Percentiles rank a stretch among this genome's conserved stretches.
Conservation (phyloP, 2,888 invertebrate genomes). For the Drosophila peninsularis region DNA sequence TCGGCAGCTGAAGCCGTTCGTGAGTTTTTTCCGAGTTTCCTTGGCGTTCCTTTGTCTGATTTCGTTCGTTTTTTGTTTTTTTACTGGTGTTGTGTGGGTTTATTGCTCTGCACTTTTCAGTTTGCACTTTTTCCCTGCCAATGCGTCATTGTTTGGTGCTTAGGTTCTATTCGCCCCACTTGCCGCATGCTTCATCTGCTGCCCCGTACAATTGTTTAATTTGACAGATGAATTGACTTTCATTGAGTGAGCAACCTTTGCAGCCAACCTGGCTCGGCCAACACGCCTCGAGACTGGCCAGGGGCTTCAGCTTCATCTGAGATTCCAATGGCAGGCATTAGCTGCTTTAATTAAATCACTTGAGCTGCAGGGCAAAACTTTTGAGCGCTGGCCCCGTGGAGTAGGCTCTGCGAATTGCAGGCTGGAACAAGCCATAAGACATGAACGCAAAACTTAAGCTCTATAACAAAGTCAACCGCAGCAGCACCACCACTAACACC, state of each 20-base stretch:
- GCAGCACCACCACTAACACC: slow-evolving; percentile 17
- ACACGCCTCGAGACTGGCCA: slow-evolving; percentile 1
- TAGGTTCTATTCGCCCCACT: slow-evolving; percentile 37
- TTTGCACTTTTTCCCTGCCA: slow-evolving; percentile 37
- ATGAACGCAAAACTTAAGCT: slow-evolving; percentile 57
- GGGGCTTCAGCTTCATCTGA: not conserved
- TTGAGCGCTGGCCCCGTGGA: slow-evolving; percentile 35
- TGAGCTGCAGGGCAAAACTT: slow-evolving; percentile 51
- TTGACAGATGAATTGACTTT: slow-evolving; percentile 72
- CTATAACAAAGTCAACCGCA: slow-evolving; percentile 70
- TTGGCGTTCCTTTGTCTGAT: slow-evolving; percentile 34
- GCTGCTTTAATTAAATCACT: slow-evolving; percentile 68
- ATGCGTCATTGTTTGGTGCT: slow-evolving; percentile 61
- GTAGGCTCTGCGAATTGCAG: slow-evolving; percentile 62
- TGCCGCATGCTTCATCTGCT: slow-evolving; percentile 43
- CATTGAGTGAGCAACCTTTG: slow-evolving; percentile 34
- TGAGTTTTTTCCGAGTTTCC: slow-evolving; percentile 38
- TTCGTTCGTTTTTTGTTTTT: slow-evolving; percentile 9
- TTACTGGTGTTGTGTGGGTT: slow-evolving; percentile 47
- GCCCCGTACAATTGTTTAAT: slow-evolving; percentile 60
- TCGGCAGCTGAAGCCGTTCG: slow-evolving; percentile 22
- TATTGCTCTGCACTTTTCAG: slow-evolving; percentile 66
- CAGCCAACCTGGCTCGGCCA: slow-evolving; percentile 11
- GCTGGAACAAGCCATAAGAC: slow-evolving; percentile 49
- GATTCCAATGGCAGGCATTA: slow-evolving; percentile 24